A percentile compares a stretch with the other conserved stretches of the same genome.
phyloP scores from a whole-genome alignment of 1,140 invertebrate species.

The Myzus persicae region DNA sequence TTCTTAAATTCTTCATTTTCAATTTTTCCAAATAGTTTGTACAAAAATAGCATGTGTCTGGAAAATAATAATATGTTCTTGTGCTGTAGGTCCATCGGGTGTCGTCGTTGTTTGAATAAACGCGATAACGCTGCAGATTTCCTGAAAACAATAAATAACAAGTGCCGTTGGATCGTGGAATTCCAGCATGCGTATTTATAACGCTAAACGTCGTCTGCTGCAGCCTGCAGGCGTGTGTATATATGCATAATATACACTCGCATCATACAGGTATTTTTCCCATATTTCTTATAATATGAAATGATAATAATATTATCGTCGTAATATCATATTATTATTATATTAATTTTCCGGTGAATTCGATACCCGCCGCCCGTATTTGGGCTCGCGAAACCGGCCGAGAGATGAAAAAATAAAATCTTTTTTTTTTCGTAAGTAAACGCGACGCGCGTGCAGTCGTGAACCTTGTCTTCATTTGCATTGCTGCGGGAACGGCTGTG shows the following conservation, averaged over 20 bases:
- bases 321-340: neutral
- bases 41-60: neutral
- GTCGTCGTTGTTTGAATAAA: neutral
- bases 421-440: neutral
- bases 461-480: conserved; percentile 30
- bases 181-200: neutral
- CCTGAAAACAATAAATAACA: neutral
- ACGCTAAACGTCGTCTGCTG: neutral
- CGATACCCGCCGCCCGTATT: neutral
- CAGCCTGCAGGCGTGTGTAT: neutral
- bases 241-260: neutral
- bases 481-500: neutral
- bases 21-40: too few species aligned
- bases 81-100: neutral
- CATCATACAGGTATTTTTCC: neutral
- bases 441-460: conserved; percentile 18
- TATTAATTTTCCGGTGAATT: neutral
- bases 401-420: neutral
- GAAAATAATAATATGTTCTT: too few species aligned
- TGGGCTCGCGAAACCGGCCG: neutral
- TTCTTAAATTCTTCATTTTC: too few species aligned
- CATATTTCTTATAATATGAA: neutral
- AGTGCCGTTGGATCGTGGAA: neutral
- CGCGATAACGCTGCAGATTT: neutral
- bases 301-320: neutral